phyloP scores from a whole-genome alignment of 2,797 vertebrate genomes.

The Lagocephalus sceleratus region DNA sequence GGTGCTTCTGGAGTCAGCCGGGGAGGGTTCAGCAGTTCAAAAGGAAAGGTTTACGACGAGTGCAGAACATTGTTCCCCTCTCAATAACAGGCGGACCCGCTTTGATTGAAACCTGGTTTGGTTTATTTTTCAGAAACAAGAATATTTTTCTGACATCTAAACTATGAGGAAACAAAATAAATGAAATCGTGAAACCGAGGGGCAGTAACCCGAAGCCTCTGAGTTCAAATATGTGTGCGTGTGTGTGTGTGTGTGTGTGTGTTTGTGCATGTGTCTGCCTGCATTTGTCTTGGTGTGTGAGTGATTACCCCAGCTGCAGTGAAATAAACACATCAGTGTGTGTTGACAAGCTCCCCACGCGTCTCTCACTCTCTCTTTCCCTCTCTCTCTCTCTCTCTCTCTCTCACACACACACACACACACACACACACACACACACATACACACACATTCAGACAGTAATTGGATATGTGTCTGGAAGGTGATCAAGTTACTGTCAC shows the following conservation, averaged over 20 bases:
- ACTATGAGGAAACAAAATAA: no score
- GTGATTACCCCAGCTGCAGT: slow-evolving; percentile 71
- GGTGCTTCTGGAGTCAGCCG: slow-evolving; percentile 47
- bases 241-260: slow-evolving; percentile 28
- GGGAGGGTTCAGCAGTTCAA: slow-evolving; percentile 59
- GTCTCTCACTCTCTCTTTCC: slow-evolving; percentile 33
- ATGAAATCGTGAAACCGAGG: background rate
- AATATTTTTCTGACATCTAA: background rate
- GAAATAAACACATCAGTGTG: slow-evolving; percentile 73
- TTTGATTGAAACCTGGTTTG: slow-evolving; percentile 1
- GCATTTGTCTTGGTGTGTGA: slow-evolving; percentile 58
- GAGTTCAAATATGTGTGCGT: slow-evolving; percentile 22
- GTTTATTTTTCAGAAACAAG: slow-evolving; percentile 6
- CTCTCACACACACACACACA: slow-evolving; percentile 14
- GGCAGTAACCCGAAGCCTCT: slow-evolving; percentile 47
- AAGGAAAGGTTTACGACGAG: slow-evolving; percentile 32
- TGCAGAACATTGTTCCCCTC: slow-evolving; percentile 25
- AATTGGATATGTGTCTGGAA: slow-evolving; percentile 59
- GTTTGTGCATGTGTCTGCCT: slow-evolving; percentile 48
- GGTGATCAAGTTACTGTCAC: slow-evolving; percentile 59
- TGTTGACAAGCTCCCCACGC: slow-evolving; percentile 64
- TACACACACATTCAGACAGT: slow-evolving; percentile 38
- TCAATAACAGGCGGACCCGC: slow-evolving; percentile 4
- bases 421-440: slow-evolving; percentile 2
- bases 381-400: no score